These are phyloP conservation scores for Gobiocypris rarus DNA, from an alignment of 2,113 vertebrate genomes.

Conservation along the genomic window DNA sequence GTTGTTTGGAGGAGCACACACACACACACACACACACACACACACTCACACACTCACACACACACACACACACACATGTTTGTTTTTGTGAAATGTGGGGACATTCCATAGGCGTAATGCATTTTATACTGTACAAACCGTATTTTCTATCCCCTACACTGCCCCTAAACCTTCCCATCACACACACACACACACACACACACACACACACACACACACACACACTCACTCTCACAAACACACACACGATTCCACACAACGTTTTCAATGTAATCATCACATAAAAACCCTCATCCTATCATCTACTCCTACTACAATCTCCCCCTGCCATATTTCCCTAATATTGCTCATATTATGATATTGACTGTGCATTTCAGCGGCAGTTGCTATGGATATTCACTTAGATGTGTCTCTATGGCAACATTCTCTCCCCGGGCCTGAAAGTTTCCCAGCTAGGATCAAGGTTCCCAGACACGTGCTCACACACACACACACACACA, in stretches of 20 bases:
- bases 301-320: not conserved
- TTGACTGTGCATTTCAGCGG: conserved; percentile 60
- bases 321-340: conserved; percentile 38
- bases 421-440: conserved; percentile 69
- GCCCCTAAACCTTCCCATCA: too few species aligned
- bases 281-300: not conserved
- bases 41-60: too few species aligned
- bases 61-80: too few species aligned
- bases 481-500: too few species aligned
- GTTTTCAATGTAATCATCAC: not conserved
- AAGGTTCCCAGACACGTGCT: too few species aligned
- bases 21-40: too few species aligned
- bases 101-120: too few species aligned
- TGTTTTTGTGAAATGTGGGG: too few species aligned
- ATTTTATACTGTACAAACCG: too few species aligned
- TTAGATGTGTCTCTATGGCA: conserved; percentile 75
- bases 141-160: too few species aligned
- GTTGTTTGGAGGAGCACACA: too few species aligned
- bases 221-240: not conserved
- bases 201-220: not conserved
- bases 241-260: not conserved
- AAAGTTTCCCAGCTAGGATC: conserved; percentile 64
- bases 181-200: too few species aligned
- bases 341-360: conserved; percentile 49
- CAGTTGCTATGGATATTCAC: conserved; percentile 78